phyloP scores from a whole-genome alignment of 2,888 invertebrate genomes.

The Brachycybe producta region DNA sequence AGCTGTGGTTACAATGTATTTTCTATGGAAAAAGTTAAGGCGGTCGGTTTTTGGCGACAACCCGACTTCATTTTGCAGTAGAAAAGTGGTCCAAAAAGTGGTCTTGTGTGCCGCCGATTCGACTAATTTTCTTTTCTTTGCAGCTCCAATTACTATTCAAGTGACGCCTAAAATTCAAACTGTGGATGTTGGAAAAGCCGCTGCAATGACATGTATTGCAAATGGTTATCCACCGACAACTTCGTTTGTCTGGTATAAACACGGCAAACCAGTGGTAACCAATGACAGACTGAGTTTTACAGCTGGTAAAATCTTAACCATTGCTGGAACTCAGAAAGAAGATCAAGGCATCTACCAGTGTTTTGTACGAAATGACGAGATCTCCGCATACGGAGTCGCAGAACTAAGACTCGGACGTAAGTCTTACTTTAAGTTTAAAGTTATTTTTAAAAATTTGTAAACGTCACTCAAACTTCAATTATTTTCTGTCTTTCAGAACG shows the following conservation, averaged over 20 bases:
- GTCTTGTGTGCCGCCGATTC: too few relatives aligned
- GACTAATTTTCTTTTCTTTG: background rate
- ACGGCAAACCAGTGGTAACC: slow-evolving; percentile 2
- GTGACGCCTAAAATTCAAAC: slow-evolving; percentile 13
- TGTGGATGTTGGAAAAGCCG: slow-evolving; percentile 11
- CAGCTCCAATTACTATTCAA: slow-evolving; percentile 3
- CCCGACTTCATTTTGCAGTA: too few relatives aligned
- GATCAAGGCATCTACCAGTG: slow-evolving; percentile 17
- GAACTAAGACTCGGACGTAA: slow-evolving; percentile 14
- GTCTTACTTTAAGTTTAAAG: too few relatives aligned
- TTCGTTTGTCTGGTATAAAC: slow-evolving; percentile 10
- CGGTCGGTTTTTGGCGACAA: too few relatives aligned
- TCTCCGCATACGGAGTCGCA: slow-evolving; percentile 7
- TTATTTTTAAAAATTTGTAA: too few relatives aligned
- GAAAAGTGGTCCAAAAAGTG: too few relatives aligned
- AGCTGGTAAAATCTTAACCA: slow-evolving; percentile 14
- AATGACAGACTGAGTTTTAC: slow-evolving; percentile 13
- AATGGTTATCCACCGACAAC: slow-evolving; percentile 15
- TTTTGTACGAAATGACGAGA: slow-evolving; percentile 5
- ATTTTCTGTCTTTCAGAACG: too few relatives aligned
- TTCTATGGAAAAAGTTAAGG: too few relatives aligned
- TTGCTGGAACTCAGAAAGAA: slow-evolving; percentile 6
- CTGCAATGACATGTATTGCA: slow-evolving; percentile 10
- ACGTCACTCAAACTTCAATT: too few relatives aligned
- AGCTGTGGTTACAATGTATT: too few relatives aligned